A percentile compares a stretch with the other conserved stretches of the same genome.
Conservation (phyloP, 2,113 vertebrate genomes). For the Sander lucioperca region DNA sequence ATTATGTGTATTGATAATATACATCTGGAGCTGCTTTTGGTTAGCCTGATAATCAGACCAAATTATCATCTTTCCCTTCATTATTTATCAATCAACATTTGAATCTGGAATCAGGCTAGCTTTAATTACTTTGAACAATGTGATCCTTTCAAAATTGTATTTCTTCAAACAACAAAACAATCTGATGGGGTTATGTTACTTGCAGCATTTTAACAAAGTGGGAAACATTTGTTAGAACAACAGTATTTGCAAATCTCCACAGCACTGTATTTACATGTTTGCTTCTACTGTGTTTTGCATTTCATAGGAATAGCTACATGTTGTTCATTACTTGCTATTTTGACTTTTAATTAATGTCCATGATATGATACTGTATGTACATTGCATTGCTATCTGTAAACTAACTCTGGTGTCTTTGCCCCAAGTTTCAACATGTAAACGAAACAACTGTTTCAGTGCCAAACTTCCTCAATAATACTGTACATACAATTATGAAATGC, state of each 20-base stretch:
- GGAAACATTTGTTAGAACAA: constrained; percentile 19
- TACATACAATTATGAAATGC: not conserved
- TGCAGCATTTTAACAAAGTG: not conserved
- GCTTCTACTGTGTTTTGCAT: not conserved
- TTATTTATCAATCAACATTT: constrained; percentile 17
- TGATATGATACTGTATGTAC: not conserved
- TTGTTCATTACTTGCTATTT: not conserved
- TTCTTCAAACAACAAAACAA: not conserved
- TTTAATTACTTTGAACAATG: constrained; percentile 31
- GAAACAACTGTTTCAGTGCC: not conserved
- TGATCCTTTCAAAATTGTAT: not conserved
- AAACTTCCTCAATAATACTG: constrained; percentile 1
- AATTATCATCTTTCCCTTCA: not conserved
- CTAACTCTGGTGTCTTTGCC: not conserved
- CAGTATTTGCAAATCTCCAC: constrained; percentile 56
- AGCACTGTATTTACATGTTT: constrained; percentile 1
- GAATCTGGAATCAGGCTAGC: not conserved
- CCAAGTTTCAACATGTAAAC: not conserved
- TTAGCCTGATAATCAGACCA: not conserved
- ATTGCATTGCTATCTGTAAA: not conserved
- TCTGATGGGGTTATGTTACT: not conserved
- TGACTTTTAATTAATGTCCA: not conserved
- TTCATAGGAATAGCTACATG: not conserved
- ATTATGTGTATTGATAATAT: constrained; percentile 44
- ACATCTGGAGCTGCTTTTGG: constrained; percentile 16